Base-by-base conservation (phyloP, 2,888 invertebrate species). In the Antitype chi region DNA sequence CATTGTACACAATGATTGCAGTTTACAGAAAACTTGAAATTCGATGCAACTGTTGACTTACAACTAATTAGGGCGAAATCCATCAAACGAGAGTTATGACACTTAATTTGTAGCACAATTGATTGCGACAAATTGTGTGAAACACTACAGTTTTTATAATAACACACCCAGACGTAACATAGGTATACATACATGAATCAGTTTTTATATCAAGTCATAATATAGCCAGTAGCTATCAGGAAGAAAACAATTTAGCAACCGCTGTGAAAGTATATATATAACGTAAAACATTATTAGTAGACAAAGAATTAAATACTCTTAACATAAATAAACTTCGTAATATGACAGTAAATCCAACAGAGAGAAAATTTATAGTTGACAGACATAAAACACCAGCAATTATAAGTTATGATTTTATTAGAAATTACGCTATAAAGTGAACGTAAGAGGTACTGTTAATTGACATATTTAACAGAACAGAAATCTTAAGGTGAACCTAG, bases 101-200 rank as follows among this genome's bases (percentile, higher is more conserved):
- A 80, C 66, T 76, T 69, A 78, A 80, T 49, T 82, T 85, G 73
- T 81, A 80, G 79, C 72, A 85, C 87, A 87, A 89, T 87, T 80
- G 85, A 81, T 79, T 69, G 43, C 70, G 81, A 85, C 82, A 85
- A 87, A 85, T 86, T 88, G 86, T 90, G 91, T 84, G 88, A 89
- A 88, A 82, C 80, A 76, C 47, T 69, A 60, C 28, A 60, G 76
- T 83, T 87, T 87, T 82, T 73, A 70, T 74, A 38, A 28, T 57
- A 67, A 63, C 17, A 0, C 57, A 81, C 32, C 25, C 2, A 72
- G n/a, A 80, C 75, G 82, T 84, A 69, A 88, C 75, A 25, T 25
- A 66, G 49, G 28, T 13, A n/a, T n/a, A 67, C 47, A 55, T 49
- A 52, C 23, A 70, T 64, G 66, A 63, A 75, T 75, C 28, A 15